These are phyloP conservation scores for Aleiodes alternator DNA, from an alignment of 2,888 invertebrate species.

Conservation along the genomic window DNA sequence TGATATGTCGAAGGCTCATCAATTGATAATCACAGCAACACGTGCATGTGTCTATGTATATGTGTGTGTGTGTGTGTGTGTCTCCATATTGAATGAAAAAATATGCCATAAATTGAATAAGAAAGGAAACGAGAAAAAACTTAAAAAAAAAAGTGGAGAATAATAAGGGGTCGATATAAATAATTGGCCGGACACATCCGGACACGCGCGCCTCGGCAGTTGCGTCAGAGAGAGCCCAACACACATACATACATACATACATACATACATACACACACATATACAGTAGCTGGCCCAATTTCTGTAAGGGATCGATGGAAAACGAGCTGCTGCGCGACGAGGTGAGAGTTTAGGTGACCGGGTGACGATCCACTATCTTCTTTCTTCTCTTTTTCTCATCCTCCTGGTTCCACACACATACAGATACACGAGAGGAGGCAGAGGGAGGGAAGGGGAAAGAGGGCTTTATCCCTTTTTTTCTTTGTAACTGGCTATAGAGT, in stretches of 20 bases:
- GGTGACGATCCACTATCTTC: constrained; percentile 35
- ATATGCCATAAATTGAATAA: constrained; percentile 17
- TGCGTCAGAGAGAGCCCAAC: constrained; percentile 50
- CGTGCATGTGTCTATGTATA: no score
- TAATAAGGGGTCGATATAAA: constrained; percentile 50
- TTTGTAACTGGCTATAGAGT: no score
- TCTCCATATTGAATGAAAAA: no score
- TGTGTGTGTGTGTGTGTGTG: no score
- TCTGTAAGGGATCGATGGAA: constrained; percentile 63
- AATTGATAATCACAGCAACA: not conserved
- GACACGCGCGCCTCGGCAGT: constrained; percentile 48
- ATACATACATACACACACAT: not conserved
- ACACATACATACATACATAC: no score
- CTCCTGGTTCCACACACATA: constrained; percentile 13
- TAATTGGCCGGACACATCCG: constrained; percentile 53
- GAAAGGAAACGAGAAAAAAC: not conserved
- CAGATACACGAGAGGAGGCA: no score
- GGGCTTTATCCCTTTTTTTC: no score
- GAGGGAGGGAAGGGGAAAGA: no score
- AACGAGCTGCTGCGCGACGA: constrained; percentile 49
- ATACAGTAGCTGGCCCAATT: constrained; percentile 62
- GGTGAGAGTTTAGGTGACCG: constrained; percentile 42
- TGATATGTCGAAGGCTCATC: not conserved
- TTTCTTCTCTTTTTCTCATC: constrained; percentile 28
- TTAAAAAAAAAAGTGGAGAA: not conserved